These are phyloP conservation scores for Lateolabrax maculatus DNA, from an alignment of 2,797 vertebrate genomes.

Conservation along the genomic window DNA sequence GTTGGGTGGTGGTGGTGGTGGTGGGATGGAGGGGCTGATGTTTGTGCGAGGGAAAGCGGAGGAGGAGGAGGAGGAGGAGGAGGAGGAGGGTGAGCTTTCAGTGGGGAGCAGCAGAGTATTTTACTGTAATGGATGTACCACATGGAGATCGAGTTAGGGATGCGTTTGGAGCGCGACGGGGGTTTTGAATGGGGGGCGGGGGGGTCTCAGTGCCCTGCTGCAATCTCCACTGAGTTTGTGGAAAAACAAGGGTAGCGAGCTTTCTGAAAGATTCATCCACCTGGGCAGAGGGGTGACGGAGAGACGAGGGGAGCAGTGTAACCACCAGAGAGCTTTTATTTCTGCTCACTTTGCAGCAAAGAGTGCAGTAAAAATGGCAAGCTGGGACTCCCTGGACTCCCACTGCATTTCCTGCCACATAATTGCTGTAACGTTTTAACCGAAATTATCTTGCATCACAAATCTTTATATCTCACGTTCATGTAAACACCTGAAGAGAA, in stretches of 20 bases:
- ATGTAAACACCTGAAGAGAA: conserved; percentile 69
- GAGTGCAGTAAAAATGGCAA: conserved; percentile 51
- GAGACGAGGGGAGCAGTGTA: background rate
- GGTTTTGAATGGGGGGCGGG: background rate
- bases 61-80: conserved; percentile 59
- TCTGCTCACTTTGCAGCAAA: conserved; percentile 76
- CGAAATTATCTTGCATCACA: conserved; percentile 62
- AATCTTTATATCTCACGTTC: conserved; percentile 60
- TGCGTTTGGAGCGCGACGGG: conserved; percentile 58
- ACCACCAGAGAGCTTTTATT: conserved; percentile 72
- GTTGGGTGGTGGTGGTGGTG: conserved; percentile 12
- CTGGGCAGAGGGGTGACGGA: conserved; percentile 44
- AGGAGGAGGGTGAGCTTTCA: conserved; percentile 70
- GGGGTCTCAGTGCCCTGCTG: conserved; percentile 29
- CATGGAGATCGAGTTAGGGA: conserved; percentile 79
- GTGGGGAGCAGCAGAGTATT: conserved; percentile 73
- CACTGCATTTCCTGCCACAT: conserved; percentile 49
- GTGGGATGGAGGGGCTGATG: conserved; percentile 20
- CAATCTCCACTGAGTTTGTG: conserved; percentile 38
- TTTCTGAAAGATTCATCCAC: conserved; percentile 66
- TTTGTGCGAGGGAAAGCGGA: conserved; percentile 28
- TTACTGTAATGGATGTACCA: conserved; percentile 82
- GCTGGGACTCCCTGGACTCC: conserved; percentile 46
- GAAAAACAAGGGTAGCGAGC: conserved; percentile 43
- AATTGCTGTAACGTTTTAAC: conserved; percentile 50